A percentile compares a stretch with the other conserved stretches of the same genome.
Evolutionary conservation across 1,140 invertebrate species (phyloP).

Genomic region (Lordiphosa mommai): DNA sequence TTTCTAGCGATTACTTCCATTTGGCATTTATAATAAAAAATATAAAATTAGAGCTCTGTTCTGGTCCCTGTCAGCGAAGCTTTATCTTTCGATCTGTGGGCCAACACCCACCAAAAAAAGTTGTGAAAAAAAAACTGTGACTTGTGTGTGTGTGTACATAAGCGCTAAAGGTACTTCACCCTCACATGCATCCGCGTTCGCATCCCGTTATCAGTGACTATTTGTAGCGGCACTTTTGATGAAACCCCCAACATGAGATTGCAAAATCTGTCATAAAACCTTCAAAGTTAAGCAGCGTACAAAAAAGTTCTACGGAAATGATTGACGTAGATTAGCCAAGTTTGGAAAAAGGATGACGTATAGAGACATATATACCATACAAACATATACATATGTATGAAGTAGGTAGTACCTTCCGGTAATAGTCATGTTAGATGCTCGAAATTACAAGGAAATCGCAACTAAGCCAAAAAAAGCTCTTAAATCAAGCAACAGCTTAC

Average conservation of each 20-base stretch:
- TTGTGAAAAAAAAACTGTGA: background rate
- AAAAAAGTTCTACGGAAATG: too few relatives aligned
- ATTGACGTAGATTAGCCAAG: too few relatives aligned
- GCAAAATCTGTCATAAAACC: too few relatives aligned
- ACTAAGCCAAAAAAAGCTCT: too few relatives aligned
- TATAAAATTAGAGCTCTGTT: background rate
- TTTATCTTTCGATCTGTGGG: conserved; percentile 1
- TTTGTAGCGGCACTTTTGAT: conserved; percentile 7
- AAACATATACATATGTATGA: too few relatives aligned
- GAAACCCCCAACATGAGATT: background rate
- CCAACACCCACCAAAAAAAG: conserved; percentile 3
- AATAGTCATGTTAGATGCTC: too few relatives aligned
- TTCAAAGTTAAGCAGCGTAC: background rate
- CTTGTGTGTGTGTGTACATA: background rate
- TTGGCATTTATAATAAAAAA: conserved; percentile 30
- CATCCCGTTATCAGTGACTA: conserved; percentile 6
- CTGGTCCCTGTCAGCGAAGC: background rate
- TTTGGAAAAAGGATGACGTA: background rate
- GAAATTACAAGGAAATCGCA: too few relatives aligned
- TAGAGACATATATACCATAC: too few relatives aligned
- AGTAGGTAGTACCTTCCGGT: too few relatives aligned
- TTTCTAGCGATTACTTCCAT: conserved; percentile 20
- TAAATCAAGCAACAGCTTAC: too few relatives aligned
- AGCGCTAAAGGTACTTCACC: conserved; percentile 9
- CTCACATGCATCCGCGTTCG: conserved; percentile 5